Conservation (phyloP, 2,797 vertebrate genomes). For the Callimico goeldii region DNA sequence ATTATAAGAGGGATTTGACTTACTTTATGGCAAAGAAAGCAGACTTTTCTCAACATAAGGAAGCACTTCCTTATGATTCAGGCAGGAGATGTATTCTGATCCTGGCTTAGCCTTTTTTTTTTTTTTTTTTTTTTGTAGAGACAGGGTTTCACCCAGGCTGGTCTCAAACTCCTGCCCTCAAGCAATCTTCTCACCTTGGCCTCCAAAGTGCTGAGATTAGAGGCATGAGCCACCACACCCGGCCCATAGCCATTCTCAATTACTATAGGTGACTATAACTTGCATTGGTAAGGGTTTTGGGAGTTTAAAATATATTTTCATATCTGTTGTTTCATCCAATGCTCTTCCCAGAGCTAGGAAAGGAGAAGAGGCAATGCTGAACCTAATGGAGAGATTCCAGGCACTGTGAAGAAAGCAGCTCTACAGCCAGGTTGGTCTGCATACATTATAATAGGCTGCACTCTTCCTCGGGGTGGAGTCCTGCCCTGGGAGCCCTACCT, state of each 20-base stretch:
- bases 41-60: background rate
- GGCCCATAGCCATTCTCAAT: background rate
- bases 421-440: background rate
- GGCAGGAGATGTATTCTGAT: background rate
- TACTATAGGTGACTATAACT: background rate
- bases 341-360: background rate
- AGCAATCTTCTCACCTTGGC: background rate
- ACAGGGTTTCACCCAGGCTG: background rate
- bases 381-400: background rate
- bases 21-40: background rate
- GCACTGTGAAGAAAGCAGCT: background rate
- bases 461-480: background rate
- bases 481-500: slow-evolving; percentile 82
- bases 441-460: background rate
- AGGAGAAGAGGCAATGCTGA: background rate
- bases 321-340: background rate
- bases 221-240: background rate
- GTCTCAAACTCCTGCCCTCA: background rate
- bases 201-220: background rate
- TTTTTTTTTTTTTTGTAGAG: background rate
- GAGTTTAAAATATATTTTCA: background rate
- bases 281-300: background rate
- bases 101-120: background rate
- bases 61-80: background rate
- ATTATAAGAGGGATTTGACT: background rate